Percentiles rank a stretch among this genome's conserved stretches.
These are phyloP conservation scores for Bombus waltoni DNA, from an alignment of 1,140 invertebrate genomes.

Conservation along the genomic window DNA sequence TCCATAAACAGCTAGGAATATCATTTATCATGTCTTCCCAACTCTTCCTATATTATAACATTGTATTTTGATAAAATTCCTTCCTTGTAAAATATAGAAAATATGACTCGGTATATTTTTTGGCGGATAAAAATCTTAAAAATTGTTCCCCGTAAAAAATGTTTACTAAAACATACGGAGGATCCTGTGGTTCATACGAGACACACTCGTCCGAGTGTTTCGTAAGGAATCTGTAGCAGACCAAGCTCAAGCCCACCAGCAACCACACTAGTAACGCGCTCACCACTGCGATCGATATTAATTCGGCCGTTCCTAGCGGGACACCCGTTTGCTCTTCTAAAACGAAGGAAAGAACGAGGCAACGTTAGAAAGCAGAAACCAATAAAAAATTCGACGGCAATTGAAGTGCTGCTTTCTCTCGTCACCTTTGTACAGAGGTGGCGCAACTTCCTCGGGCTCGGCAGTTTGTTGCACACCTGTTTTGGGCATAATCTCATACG, in stretches of 20 bases:
- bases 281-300: constrained; percentile 69
- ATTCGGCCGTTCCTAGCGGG: constrained; percentile 59
- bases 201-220: constrained; percentile 59
- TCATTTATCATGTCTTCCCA: too few relatives aligned
- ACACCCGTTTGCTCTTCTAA: constrained; percentile 22
- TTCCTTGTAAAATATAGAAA: too few relatives aligned
- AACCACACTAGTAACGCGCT: constrained; percentile 70
- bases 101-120: too few relatives aligned
- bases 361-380: not conserved
- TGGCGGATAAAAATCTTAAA: too few relatives aligned
- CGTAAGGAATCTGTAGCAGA: constrained; percentile 68
- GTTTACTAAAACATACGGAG: constrained; percentile 51
- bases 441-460: constrained; percentile 20
- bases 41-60: too few relatives aligned
- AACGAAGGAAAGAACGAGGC: not conserved
- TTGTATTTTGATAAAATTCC: not conserved
- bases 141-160: not conserved
- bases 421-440: constrained; percentile 59
- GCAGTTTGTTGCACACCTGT: constrained; percentile 5
- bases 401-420: constrained; percentile 34
- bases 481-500: constrained; percentile 67
- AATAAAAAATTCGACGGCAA: not conserved
- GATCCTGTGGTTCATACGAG: constrained; percentile 56
- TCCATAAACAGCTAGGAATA: too few relatives aligned
- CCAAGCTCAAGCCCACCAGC: constrained; percentile 67